Conservation (phyloP, 1,140 invertebrate species). For the Marisa cornuarietis region DNA sequence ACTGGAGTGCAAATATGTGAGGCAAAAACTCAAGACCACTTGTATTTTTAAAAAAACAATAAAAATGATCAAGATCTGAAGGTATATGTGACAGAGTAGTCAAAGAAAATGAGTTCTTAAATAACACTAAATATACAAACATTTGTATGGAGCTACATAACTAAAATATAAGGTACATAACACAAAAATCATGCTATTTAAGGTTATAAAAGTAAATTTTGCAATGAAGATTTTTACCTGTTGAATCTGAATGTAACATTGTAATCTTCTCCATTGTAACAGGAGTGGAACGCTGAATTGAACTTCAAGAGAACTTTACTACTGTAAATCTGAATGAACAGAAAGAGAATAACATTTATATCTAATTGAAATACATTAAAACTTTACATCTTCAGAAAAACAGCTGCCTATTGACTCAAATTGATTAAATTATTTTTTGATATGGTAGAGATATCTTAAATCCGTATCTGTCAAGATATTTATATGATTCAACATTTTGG, state of each 20-base stretch:
- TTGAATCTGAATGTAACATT: constrained; percentile 72
- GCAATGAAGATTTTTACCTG: constrained; percentile 46
- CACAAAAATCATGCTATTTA: too few relatives aligned
- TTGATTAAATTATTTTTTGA: background rate
- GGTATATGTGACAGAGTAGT: too few relatives aligned
- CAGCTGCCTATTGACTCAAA: background rate
- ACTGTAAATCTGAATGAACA: constrained; percentile 44
- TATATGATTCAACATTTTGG: background rate
- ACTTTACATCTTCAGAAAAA: background rate
- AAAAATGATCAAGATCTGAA: too few relatives aligned
- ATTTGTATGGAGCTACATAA: too few relatives aligned
- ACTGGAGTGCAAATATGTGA: too few relatives aligned
- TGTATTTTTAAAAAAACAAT: too few relatives aligned
- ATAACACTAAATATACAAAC: too few relatives aligned
- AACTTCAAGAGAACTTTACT: constrained; percentile 79
- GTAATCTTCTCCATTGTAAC: constrained; percentile 76
- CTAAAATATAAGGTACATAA: too few relatives aligned
- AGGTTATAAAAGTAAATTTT: too few relatives aligned
- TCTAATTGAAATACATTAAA: too few relatives aligned
- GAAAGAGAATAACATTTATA: background rate
- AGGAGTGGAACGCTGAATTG: constrained; percentile 75
- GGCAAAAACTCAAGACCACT: too few relatives aligned
- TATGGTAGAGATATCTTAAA: background rate
- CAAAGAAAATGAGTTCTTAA: too few relatives aligned
- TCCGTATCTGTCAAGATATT: background rate